phyloP scores from a whole-genome alignment of 1,140 invertebrate species.

The Sycophaga agraensis region DNA sequence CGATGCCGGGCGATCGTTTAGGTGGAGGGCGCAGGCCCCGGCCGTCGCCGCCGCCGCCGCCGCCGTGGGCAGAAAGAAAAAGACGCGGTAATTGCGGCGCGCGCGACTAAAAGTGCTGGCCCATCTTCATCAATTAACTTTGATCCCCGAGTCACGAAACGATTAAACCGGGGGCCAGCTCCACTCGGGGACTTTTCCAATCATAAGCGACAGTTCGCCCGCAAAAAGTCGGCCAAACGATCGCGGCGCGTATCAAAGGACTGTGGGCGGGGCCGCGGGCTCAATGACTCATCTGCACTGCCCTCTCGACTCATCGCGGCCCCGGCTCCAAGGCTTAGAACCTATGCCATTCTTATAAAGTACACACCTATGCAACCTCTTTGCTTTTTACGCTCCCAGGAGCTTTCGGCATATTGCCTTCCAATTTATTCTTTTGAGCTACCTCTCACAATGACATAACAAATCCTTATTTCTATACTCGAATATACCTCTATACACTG shows the following conservation, averaged over 20 bases:
- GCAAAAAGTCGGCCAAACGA: conserved; percentile 29
- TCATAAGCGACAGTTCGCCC: conserved; percentile 54
- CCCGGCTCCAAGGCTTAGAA: no score
- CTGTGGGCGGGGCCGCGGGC: conserved; percentile 31
- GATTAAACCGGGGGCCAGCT: conserved; percentile 38
- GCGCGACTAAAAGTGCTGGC: conserved; percentile 16
- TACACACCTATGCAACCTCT: no score
- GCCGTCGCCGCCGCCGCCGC: no score
- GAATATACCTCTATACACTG: no score
- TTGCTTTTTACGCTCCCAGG: no score
- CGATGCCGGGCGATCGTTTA: conserved; percentile 8
- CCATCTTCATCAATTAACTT: conserved; percentile 23
- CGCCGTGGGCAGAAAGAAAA: no score
- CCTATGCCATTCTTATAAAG: no score
- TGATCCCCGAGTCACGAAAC: conserved; percentile 44
- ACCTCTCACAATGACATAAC: no score
- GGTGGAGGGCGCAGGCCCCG: neutral
- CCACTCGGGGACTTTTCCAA: conserved; percentile 50
- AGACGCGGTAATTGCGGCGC: conserved; percentile 16
- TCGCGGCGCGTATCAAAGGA: conserved; percentile 49
- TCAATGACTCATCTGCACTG: conserved; percentile 51
- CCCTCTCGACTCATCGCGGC: neutral
- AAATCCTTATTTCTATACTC: no score
- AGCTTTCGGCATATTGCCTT: no score
- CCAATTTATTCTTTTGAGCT: no score